Base-by-base conservation (phyloP, 2,888 invertebrate genomes). In the Oscheius sp. region DNA sequence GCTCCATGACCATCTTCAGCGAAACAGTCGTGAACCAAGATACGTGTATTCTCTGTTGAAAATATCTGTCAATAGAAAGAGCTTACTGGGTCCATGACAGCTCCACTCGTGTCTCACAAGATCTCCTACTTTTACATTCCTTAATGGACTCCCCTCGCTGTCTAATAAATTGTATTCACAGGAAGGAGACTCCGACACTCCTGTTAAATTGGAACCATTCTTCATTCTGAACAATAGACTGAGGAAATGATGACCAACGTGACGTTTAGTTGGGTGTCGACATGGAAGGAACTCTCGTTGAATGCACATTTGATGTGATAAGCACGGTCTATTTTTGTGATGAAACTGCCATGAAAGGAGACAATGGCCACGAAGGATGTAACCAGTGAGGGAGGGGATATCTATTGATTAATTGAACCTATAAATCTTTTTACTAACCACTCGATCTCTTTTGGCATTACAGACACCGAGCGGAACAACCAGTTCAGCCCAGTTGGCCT, bases 281-380 rank as follows among this genome's bases (percentile, higher is more conserved):
- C 81, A 2, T 75, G 76, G 26, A 78, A 77, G 26, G 82, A 78
- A 6, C 77, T 69, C 65, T 85, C 85, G 26, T 80, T 77, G 67
- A 83, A 85, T 2, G 77, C 72, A 59, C 85, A 85, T 51, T 81
- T 76, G 12, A 85, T 78, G 56, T 80, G 80, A 67, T 85, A 85
- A 20, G 85, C 85, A 32, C 78, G 68, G 62, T 85, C 85, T 17
- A 84, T 70, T 70, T 85, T 85, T 17, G 85, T 85, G 51, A 85
- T 80, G 70, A 85, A 85, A 62, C 74, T 77, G 22, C 82, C 71
- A 67, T 85, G 85, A 63, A 86, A 85, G 28, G 82, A 82, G 65
- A 86, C 82, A 17, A 86, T 78, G 1, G 82, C 80, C 14, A 84
- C 82, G 66, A 86, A 81, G 0, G 82, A 80, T 8, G 86, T 72